Evolutionary conservation across 2,888 invertebrate genomes (phyloP), one percentile per base, ranked within the genome.

Genomic region (Epirrita christyi): DNA sequence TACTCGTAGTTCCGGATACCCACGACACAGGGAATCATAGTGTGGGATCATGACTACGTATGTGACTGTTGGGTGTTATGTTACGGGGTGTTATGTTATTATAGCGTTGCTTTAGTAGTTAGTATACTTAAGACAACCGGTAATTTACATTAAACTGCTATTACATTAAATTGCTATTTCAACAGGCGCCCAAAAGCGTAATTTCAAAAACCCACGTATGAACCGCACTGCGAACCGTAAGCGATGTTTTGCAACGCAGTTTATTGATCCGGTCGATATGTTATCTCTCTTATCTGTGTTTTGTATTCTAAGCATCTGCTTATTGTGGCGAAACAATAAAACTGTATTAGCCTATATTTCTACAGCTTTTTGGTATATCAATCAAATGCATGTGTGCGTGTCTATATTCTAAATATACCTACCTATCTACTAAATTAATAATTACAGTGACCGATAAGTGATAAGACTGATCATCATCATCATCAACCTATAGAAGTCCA

Each of bases 251-350:
- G 78, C 76, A 77, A 77, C 76, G 78, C 67, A 71, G 76, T 82
- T 75, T 90, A 90, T 90, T 85, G 89, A 90, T 89, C 87, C 76
- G 67, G 66, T 72, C 14, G 88, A 89, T 90, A 34, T 21, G 74
- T 80, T 89, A 89, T 90, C 90, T 77, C 70, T 72, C 78, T 84
- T 88, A 87, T 87, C 90, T 80, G 64, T 64, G 63, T 28, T 58
- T 43, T 55, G 56, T 59, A 55, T 56, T 61, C 63, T 54, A 48
- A 47, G 11, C 48, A 63, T 63, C 59, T 60, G 61, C 59, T 49
- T 63, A 59, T 55, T 55, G 54, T 42, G 49, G 51, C 40, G 55
- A 50, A 62, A 34, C 48, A 49, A 48, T 51, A 46, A 51, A 48
- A 48, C 51, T 51, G 38, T 38, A 63, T 63, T 61, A 37, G 11